Percentiles rank a stretch among this genome's conserved stretches.
phyloP scores from a whole-genome alignment of 2,113 vertebrate genomes.

The Marmota flaviventris region DNA sequence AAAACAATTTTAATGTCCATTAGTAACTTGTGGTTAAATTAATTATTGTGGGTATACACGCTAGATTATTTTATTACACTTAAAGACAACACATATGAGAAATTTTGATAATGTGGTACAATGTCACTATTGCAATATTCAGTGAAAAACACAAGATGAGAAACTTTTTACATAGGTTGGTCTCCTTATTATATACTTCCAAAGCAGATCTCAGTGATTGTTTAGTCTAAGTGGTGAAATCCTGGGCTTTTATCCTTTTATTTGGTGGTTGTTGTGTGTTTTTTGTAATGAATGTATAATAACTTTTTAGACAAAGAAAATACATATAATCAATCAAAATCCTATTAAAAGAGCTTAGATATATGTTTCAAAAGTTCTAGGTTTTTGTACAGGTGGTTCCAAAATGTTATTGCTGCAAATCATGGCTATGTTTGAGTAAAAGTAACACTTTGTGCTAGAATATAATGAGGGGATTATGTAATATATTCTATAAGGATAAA shows the following conservation, averaged over 20 bases:
- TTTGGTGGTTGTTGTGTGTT: not conserved
- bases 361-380: slow-evolving; percentile 9
- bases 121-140: not conserved
- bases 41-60: not conserved
- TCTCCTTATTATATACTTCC: not conserved
- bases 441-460: not conserved
- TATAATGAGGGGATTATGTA: not conserved
- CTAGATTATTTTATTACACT: not conserved
- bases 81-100: slow-evolving; percentile 5
- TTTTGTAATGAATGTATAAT: not conserved
- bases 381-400: not conserved
- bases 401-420: not conserved
- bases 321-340: not conserved
- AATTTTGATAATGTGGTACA: not conserved
- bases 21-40: not conserved
- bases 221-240: not conserved
- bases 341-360: not conserved
- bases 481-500: not conserved
- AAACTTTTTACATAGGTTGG: not conserved
- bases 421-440: slow-evolving; percentile 42
- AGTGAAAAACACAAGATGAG: not conserved
- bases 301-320: slow-evolving; percentile 35
- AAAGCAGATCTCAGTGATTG: not conserved
- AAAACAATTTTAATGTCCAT: not conserved
- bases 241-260: not conserved